Evolutionary conservation across 2,888 invertebrate species (phyloP).

Genomic region (Calameuta pallipes): DNA sequence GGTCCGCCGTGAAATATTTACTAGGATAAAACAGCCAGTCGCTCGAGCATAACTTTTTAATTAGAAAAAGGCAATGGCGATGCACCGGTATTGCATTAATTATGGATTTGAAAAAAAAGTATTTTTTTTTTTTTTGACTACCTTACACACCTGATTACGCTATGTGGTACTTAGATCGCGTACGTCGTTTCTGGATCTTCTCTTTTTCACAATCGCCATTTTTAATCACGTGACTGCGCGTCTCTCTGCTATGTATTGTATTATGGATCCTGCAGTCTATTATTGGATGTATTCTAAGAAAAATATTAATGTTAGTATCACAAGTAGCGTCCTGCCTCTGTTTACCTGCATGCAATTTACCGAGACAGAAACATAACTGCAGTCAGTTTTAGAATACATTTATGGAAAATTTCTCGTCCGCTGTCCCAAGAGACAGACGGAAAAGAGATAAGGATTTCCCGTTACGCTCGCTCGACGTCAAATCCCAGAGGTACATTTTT

Average conservation of each 20-base stretch:
- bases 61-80: background rate
- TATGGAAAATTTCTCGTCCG: background rate
- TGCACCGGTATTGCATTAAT: background rate
- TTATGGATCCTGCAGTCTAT: no score
- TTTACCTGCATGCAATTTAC: no score
- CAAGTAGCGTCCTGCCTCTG: no score
- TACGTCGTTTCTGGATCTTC: background rate
- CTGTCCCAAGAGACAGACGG: background rate
- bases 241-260: background rate
- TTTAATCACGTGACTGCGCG: background rate
- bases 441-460: background rate
- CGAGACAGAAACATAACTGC: no score
- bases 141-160: background rate
- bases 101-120: background rate
- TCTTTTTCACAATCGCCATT: background rate
- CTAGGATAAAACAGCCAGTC: background rate
- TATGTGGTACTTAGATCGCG: background rate
- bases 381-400: no score
- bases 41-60: background rate
- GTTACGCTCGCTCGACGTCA: background rate
- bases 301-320: no score
- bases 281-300: no score
- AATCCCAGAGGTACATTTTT: background rate
- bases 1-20: background rate
- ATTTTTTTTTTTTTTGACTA: background rate